phyloP scores from a whole-genome alignment of 2,113 vertebrate genomes.

The Falco punctatus region DNA sequence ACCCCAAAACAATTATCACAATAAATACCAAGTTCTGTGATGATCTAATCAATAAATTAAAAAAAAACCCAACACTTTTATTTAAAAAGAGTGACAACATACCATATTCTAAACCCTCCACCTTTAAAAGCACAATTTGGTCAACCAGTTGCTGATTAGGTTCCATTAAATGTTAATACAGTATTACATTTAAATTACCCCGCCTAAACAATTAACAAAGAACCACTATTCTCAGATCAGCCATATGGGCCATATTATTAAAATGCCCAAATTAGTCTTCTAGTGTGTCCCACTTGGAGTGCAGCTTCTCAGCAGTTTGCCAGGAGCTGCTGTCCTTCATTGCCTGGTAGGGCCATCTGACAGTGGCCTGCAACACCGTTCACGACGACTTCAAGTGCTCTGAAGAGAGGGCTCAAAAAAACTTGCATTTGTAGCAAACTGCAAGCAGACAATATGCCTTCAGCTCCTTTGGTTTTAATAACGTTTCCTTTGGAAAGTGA shows the following conservation, averaged over 20 bases:
- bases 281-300: background rate
- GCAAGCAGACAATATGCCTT: slow-evolving; percentile 35
- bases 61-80: slow-evolving; percentile 52
- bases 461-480: slow-evolving; percentile 70
- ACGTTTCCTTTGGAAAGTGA: slow-evolving; percentile 72
- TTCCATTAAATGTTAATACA: slow-evolving; percentile 61
- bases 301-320: slow-evolving; percentile 15
- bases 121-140: slow-evolving; percentile 39
- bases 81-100: slow-evolving; percentile 48
- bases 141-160: slow-evolving; percentile 44
- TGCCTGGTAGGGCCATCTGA: background rate
- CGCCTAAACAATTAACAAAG: slow-evolving; percentile 46
- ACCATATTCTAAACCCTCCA: slow-evolving; percentile 9
- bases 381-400: slow-evolving; percentile 9
- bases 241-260: background rate
- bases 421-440: background rate
- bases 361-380: background rate
- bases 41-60: slow-evolving; percentile 44
- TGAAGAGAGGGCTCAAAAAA: slow-evolving; percentile 40
- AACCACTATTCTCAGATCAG: slow-evolving; percentile 36
- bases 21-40: slow-evolving; percentile 13
- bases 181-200: slow-evolving; percentile 66
- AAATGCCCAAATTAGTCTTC: slow-evolving; percentile 54
- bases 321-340: slow-evolving; percentile 46
- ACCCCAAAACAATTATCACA: background rate